Evolutionary conservation across 23 tunicate species (phyloP), one percentile per base, ranked within the genome.

Genomic region (Trididemnum miniatum): DNA sequence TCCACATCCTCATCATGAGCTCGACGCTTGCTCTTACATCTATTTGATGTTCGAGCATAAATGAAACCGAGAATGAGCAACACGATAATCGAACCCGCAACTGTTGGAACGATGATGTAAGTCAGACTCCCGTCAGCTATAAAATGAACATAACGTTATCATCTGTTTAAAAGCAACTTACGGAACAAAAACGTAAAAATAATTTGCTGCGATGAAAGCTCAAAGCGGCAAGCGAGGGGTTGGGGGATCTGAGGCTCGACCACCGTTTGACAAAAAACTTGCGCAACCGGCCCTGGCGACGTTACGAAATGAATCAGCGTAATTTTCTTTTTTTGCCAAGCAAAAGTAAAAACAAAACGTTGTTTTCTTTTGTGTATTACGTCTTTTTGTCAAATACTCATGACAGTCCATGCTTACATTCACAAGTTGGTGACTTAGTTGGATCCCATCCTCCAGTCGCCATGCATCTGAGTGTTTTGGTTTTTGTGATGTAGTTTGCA

Each of bases 61-160:
- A 89, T 15, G 31, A 89, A 80, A 5, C 81, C 82, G 36, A 89
- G 32, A 25, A 80, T 30, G 1, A 89, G 71, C 22, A 89, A 69
- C 25, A 89, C 49, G 28, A 89, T 36, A 0, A 84, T 78, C 35
- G 85, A 76, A 38, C 81, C 95, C 32, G 84, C 85, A 25, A 84
- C 87, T 26, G 88, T 52, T 33, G 87, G 87, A 12, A 89, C 95
- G 35, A 89, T 83, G 40, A 83, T 80, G 0, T 76, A 36, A 1
- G 95, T 89, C 69, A 89, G 40, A 30, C 89, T 89, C 15, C 95
- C 87, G 69, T 89, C 95, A 59, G 66, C 95, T 89, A 76, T 33
- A 79, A 72, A 44, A 66, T 2, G 36, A 33, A 83, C 34, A 62
- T 49, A 9, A 9, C 57, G 57, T 9, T 9, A 49, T 49, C 57